phyloP scores from a whole-genome alignment of 2,113 vertebrate species.

The Scomber japonicus region DNA sequence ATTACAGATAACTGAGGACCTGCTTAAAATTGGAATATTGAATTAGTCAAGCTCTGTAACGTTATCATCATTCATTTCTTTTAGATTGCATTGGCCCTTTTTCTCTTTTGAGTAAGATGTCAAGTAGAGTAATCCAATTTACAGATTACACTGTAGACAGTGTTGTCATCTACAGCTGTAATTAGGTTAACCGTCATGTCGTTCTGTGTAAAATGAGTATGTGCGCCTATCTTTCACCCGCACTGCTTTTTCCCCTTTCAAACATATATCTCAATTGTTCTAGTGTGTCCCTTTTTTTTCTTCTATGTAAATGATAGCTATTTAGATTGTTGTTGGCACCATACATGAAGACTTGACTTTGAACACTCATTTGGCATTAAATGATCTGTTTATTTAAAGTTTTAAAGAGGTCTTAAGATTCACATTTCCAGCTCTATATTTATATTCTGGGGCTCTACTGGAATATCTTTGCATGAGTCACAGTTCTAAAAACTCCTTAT shows the following conservation, averaged over 20 bases:
- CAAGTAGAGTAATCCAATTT: slow-evolving; percentile 1
- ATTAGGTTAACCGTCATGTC: not conserved
- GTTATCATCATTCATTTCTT: not conserved
- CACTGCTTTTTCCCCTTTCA: no score
- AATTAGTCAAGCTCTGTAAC: slow-evolving; percentile 6
- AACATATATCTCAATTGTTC: no score
- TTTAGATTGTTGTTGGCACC: not conserved
- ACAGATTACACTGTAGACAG: not conserved
- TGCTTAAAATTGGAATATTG: slow-evolving; percentile 24
- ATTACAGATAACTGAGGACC: slow-evolving; percentile 10
- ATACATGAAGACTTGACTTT: no score
- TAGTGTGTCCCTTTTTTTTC: not conserved
- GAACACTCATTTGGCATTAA: no score
- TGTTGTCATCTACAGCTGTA: not conserved
- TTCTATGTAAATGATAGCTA: not conserved
- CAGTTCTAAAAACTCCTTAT: no score
- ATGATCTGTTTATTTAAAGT: no score
- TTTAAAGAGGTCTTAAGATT: no score
- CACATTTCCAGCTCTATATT: no score
- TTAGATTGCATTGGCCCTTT: not conserved
- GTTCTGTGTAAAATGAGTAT: no score
- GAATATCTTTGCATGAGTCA: no score
- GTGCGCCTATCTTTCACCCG: no score
- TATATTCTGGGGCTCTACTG: no score
- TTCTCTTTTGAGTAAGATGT: not conserved